phyloP scores from a whole-genome alignment of 2,113 vertebrate species.

The Calyptommatus sinebrachiatus region DNA sequence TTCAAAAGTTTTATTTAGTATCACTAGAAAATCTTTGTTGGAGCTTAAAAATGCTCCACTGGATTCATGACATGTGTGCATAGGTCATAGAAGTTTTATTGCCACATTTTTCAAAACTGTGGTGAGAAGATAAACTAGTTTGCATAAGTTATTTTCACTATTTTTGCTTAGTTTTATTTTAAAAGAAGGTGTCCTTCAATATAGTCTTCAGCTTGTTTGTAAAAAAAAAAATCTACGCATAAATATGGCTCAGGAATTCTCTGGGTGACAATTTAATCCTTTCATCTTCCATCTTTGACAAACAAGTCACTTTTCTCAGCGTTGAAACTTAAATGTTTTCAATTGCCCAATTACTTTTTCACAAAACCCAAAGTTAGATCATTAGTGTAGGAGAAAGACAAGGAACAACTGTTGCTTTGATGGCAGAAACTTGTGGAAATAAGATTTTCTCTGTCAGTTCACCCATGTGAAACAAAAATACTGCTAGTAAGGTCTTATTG shows the following conservation, averaged over 20 bases:
- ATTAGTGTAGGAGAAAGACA: constrained; percentile 27
- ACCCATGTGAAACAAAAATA: constrained; percentile 45
- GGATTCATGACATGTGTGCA: background rate
- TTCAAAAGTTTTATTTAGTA: background rate
- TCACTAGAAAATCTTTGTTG: background rate
- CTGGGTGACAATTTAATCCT: constrained; percentile 18
- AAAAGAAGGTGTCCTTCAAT: constrained; percentile 1
- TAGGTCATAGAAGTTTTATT: background rate
- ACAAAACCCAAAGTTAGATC: constrained; percentile 16
- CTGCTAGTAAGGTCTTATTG: constrained; percentile 12
- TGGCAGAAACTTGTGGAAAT: constrained; percentile 28
- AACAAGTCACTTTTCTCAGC: constrained; percentile 27
- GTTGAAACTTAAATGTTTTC: constrained; percentile 25
- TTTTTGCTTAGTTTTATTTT: background rate
- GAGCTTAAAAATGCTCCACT: background rate
- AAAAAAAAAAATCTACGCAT: constrained; percentile 21
- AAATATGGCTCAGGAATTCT: constrained; percentile 27
- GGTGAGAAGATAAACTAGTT: no score
- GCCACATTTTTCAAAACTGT: no score
- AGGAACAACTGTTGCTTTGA: constrained; percentile 16
- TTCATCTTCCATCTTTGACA: constrained; percentile 20
- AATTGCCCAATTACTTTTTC: constrained; percentile 33
- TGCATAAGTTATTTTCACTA: background rate
- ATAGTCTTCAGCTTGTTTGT: constrained; percentile 2
- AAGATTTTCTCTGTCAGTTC: constrained; percentile 22